Conservation (phyloP, 2,797 vertebrate species). For the Thunnus albacares region DNA sequence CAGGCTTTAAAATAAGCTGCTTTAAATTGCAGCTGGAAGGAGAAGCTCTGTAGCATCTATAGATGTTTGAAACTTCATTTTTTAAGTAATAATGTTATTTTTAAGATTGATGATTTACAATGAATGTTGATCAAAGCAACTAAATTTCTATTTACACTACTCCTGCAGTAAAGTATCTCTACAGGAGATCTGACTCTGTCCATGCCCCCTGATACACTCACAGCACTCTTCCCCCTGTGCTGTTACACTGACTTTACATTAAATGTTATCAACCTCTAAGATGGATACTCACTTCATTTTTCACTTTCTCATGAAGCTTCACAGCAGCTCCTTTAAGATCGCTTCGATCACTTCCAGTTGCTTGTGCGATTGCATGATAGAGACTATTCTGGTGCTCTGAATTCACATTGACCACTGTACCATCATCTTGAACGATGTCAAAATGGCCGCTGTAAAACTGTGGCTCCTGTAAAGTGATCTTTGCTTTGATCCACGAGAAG, state of each 20-base stretch:
- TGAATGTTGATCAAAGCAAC: too few species aligned
- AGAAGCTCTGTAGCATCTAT: too few species aligned
- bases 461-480: neutral
- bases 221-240: neutral
- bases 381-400: neutral
- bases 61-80: too few species aligned
- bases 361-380: neutral
- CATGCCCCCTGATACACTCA: too few species aligned
- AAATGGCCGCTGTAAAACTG: neutral
- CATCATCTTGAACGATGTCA: neutral
- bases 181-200: too few species aligned
- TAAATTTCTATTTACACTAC: too few species aligned
- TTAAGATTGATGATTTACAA: too few species aligned
- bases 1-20: too few species aligned
- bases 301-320: neutral
- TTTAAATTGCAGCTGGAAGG: too few species aligned
- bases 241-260: neutral
- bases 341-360: neutral
- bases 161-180: too few species aligned
- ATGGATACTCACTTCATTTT: neutral
- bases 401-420: neutral
- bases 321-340: neutral
- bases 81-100: too few species aligned
- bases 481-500: too few species aligned
- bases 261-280: neutral